These are phyloP conservation scores for Meliscaeva auricollis DNA, from an alignment of 2,888 invertebrate species.

Conservation along the genomic window DNA sequence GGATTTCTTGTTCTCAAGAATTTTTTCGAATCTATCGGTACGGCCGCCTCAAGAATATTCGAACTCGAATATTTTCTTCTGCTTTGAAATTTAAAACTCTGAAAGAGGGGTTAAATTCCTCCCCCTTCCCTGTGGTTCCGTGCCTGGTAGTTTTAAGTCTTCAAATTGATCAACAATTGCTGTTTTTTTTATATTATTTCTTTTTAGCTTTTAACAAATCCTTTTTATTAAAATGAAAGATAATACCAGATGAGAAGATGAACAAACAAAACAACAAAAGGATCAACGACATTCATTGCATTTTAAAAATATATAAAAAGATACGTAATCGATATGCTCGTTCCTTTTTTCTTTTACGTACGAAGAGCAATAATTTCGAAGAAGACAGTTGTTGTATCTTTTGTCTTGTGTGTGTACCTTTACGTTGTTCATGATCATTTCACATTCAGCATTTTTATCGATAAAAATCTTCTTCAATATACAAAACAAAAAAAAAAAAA, in stretches of 20 bases:
- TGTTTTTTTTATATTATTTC: background rate
- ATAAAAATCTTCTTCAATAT: conserved; percentile 65
- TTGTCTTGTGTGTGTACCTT: background rate
- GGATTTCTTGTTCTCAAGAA: too few relatives aligned
- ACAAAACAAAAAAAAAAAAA: conserved; percentile 8
- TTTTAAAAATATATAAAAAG: conserved; percentile 50
- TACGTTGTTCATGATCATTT: conserved; percentile 51
- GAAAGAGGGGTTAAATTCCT: too few relatives aligned
- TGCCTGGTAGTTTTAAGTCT: too few relatives aligned
- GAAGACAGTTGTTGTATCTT: background rate
- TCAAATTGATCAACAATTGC: too few relatives aligned
- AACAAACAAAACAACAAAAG: conserved; percentile 55
- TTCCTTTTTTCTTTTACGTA: conserved; percentile 2
- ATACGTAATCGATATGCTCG: conserved; percentile 73
- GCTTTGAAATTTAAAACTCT: too few relatives aligned
- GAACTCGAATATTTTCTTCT: too few relatives aligned
- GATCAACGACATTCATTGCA: conserved; percentile 75
- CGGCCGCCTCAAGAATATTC: too few relatives aligned
- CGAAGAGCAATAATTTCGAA: background rate
- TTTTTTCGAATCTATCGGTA: too few relatives aligned
- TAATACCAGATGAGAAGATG: conserved; percentile 50
- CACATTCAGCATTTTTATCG: conserved; percentile 63
- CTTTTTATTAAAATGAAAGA: conserved; percentile 67
- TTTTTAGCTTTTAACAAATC: conserved; percentile 39
- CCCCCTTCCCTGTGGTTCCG: too few relatives aligned